phyloP scores from a whole-genome alignment of 2,888 invertebrate species.

The Ormyrus nitidulus region DNA sequence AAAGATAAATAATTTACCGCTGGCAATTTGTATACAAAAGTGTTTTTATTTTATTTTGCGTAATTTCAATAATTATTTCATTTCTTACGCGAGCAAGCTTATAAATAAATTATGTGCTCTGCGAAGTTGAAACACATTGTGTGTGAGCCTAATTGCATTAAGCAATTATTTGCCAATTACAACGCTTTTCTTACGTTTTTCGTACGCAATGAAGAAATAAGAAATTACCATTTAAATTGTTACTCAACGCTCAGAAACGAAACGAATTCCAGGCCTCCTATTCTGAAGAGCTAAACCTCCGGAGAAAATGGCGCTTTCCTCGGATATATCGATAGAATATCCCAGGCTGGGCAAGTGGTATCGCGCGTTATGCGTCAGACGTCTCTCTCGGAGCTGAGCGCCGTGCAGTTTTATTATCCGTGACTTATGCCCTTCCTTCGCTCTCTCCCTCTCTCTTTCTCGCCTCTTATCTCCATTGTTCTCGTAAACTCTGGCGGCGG shows the following conservation, averaged over 20 bases:
- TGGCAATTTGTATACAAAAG: too few relatives aligned
- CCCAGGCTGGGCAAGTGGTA: constrained; percentile 39
- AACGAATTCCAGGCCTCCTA: too few relatives aligned
- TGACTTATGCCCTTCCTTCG: constrained; percentile 10
- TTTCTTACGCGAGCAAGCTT: constrained; percentile 18
- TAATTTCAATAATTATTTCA: constrained; percentile 36
- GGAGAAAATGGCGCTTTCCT: too few relatives aligned
- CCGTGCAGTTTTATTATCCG: constrained; percentile 1
- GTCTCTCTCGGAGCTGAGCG: not conserved
- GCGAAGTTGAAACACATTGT: not conserved
- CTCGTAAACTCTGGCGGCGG: constrained; percentile 18
- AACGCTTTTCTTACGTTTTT: not conserved
- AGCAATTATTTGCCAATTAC: not conserved
- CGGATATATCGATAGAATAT: constrained; percentile 23
- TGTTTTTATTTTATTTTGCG: constrained; percentile 7
- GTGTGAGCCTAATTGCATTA: constrained; percentile 9
- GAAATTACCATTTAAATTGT: not conserved
- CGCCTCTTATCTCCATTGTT: not conserved
- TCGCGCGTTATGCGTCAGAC: constrained; percentile 50
- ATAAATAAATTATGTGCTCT: constrained; percentile 50
- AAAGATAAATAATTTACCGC: too few relatives aligned
- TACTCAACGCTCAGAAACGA: not conserved
- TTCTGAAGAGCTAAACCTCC: too few relatives aligned
- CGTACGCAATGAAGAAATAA: not conserved
- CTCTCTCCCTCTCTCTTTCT: constrained; percentile 1